phyloP scores from a whole-genome alignment of 2,888 invertebrate species.

The Temnothorax unifasciatus region DNA sequence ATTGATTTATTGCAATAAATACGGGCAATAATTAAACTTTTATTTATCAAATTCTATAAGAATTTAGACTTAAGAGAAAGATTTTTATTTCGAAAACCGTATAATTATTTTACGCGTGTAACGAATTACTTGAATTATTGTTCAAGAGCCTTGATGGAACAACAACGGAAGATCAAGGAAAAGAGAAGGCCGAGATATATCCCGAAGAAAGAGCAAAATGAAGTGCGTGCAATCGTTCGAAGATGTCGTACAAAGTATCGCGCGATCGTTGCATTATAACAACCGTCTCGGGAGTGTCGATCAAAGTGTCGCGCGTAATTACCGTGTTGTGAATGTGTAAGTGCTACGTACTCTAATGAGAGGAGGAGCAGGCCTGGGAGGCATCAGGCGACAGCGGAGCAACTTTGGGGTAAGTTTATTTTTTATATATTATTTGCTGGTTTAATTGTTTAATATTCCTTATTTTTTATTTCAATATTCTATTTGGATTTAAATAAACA shows the following conservation, averaged over 20 bases:
- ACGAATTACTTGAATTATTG: not conserved
- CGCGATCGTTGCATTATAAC: not conserved
- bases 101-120: not conserved
- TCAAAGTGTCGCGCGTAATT: not conserved
- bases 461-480: not conserved
- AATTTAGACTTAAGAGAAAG: not conserved
- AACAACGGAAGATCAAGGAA: not conserved
- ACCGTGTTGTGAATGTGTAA: not conserved
- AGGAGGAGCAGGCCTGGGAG: not conserved
- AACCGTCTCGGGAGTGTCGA: not conserved
- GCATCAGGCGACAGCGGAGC: not conserved
- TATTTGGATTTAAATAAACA: not conserved
- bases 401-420: not conserved
- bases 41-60: not conserved
- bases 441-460: not conserved
- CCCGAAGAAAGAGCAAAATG: not conserved
- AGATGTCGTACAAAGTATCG: no score
- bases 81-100: not conserved
- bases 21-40: not conserved
- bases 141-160: no score
- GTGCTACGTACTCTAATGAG: not conserved
- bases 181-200: not conserved
- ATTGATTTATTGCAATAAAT: not conserved
- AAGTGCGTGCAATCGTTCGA: not conserved
- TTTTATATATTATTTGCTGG: not conserved